Base-by-base conservation (phyloP, 2,888 invertebrate species). In the Polymixis flavicincta region DNA sequence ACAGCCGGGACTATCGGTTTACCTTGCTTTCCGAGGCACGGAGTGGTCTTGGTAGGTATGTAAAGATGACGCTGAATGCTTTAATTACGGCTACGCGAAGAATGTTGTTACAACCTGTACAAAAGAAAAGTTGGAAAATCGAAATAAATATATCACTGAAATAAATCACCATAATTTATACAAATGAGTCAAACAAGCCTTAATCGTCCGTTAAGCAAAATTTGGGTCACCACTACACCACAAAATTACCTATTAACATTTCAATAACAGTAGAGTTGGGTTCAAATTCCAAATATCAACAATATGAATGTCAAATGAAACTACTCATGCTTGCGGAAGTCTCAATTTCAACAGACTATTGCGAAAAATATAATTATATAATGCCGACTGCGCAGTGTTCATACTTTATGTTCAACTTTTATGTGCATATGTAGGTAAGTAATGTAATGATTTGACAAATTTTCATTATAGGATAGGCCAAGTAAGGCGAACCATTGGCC, bases 351-450 rank as follows among this genome's bases (percentile, higher is more conserved):
- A 59, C 70, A 67, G 48, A 42, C 5, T 64, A 63, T 80, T 80
- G 80, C 76, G 63, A 37, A 80, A 70, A 79, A 80, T 9, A 28
- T 55, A 74, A 76, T 76, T 80, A 80, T 67, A 76, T 76, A 80
- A 80, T 79, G 54, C 17, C 45, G 25, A 37, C 68, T n/a, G 66
- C 37, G 67, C 22, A 3, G 37, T 8, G 48, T 17, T 42, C 25
- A 65, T 55, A 63, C 32, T 68, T 66, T 13, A 37, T 42, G 68
- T 74, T 32, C 48, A 48, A 57, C 28, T 54, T 74, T 69, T 74
- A 78, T 52, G 28, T 28, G 57, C 59, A 25, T 28, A 28, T 14
- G 54, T 45, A 42, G 42, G 32, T 45, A 57, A 5, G 0, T 0
- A 45, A n/a, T 71, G 4, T 1, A 19, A n/a, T 76, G 25, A 76